These are phyloP conservation scores for Beris morrisii DNA, from an alignment of 2,888 invertebrate genomes.

Conservation along the genomic window DNA sequence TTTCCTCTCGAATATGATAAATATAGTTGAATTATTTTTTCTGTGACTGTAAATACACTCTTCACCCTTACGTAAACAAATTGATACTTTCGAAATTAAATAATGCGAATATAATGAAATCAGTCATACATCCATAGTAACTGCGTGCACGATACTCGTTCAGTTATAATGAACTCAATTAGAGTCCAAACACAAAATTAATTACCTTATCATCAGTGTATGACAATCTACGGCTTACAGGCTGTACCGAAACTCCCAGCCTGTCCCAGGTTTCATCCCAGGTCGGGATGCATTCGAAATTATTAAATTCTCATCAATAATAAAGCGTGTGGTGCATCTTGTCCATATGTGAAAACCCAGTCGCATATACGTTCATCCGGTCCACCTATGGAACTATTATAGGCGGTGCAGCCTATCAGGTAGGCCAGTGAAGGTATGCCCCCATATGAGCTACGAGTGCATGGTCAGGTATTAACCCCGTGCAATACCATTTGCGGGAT, in stretches of 20 bases:
- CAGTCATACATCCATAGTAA: no score
- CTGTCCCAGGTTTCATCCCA: not conserved
- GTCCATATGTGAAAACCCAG: not conserved
- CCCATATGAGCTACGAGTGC: not conserved
- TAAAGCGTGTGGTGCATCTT: slow-evolving; percentile 4
- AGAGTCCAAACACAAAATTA: slow-evolving; percentile 16
- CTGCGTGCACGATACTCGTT: not conserved
- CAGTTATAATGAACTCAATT: slow-evolving; percentile 3
- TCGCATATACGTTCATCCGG: not conserved
- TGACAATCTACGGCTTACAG: slow-evolving; percentile 4
- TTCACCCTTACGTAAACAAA: no score
- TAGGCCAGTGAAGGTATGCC: not conserved
- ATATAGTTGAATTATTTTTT: no score
- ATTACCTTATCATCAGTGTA: slow-evolving; percentile 20
- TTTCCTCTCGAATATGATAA: no score
- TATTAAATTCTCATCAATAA: slow-evolving; percentile 18
- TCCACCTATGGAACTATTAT: not conserved
- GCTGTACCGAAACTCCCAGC: not conserved
- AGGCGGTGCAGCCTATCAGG: not conserved
- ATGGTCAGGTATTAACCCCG: not conserved
- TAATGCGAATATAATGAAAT: no score
- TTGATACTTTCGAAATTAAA: no score
- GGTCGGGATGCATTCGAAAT: not conserved
- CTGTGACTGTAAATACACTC: no score
- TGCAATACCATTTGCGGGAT: slow-evolving; percentile 27